Conservation (phyloP, 1,140 invertebrate species). For the Bradysia coprophila region DNA sequence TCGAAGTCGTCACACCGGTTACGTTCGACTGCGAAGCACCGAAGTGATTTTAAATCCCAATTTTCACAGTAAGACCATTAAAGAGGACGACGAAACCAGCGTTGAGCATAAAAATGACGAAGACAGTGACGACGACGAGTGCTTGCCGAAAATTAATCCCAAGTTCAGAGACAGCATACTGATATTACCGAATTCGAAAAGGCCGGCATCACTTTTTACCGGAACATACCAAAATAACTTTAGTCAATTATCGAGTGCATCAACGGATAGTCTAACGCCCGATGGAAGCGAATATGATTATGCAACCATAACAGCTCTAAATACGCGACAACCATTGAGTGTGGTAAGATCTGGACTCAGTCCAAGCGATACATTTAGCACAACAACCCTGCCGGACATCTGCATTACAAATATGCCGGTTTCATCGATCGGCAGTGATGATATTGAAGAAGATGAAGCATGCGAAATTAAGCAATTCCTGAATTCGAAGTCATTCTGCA, state of each 20-base stretch:
- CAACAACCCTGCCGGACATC: slow-evolving; percentile 13
- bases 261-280: background rate
- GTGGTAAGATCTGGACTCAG: slow-evolving; percentile 2
- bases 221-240: background rate
- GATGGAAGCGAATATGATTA: slow-evolving; percentile 14
- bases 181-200: background rate
- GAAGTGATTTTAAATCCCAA: slow-evolving; percentile 9
- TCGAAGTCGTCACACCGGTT: slow-evolving; percentile 8
- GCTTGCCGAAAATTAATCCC: background rate
- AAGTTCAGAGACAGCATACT: background rate
- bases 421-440: slow-evolving; percentile 6
- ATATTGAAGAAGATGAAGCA: slow-evolving; percentile 4
- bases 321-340: slow-evolving; percentile 12
- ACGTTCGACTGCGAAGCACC: slow-evolving; percentile 15
- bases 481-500: slow-evolving; percentile 37
- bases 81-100: slow-evolving; percentile 2
- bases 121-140: slow-evolving; percentile 3
- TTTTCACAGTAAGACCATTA: slow-evolving; percentile 4
- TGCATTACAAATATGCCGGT: slow-evolving; percentile 13
- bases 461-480: slow-evolving; percentile 24
- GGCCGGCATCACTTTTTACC: background rate
- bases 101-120: background rate
- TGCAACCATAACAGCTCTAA: slow-evolving; percentile 13
- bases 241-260: background rate
- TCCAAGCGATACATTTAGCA: background rate